Evolutionary conservation across 2,888 invertebrate genomes (phyloP), one percentile per base, ranked within the genome.

Genomic region (Pristionchus fissidentatus): DNA sequence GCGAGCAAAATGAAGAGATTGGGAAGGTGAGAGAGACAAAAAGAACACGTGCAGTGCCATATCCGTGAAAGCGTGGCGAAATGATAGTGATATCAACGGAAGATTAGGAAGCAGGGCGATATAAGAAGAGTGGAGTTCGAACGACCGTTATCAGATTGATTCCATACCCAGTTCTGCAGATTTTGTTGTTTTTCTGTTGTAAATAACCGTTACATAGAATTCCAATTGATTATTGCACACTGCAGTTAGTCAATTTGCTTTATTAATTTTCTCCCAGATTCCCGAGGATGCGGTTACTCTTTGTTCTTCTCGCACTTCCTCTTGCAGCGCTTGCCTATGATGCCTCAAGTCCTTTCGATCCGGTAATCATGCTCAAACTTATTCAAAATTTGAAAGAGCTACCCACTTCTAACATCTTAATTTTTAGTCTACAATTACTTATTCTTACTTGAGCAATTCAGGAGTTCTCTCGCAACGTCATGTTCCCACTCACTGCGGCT

Each of bases 61-160:
- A 32, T n/a, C 38, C 35, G 38, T 7, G 62, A 66, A 10, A 19
- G 52, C 15, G 62, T 29, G 57, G 1, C 57, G 32, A 66, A 66
- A 66, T 38, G 8, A 66, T 66, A 66, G 62, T 66, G 62, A 66
- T 66, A 66, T 66, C 62, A 66, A 38, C 8, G 38, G 38, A 38
- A 38, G 29, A 57, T 26, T 66, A 38, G 38, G 15, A n/a, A 10
- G 62, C 10, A 5, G 62, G 38, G 29, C 19, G 62, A 66, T 66
- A 66, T 38, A 66, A 66, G 62, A 19, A 35, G 3, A 38, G 38
- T 35, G 19, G 38, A 38, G 38, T 38, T n/a, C n/a, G n/a, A n/a
- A n/a, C n/a, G n/a, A n/a, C n/a, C n/a, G n/a, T n/a, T n/a, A n/a
- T n/a, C n/a, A n/a, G n/a, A n/a, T n/a, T n/a, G n/a, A n/a, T n/a